Conservation (phyloP, 2,888 invertebrate genomes). For the Drosophila koepferae region DNA sequence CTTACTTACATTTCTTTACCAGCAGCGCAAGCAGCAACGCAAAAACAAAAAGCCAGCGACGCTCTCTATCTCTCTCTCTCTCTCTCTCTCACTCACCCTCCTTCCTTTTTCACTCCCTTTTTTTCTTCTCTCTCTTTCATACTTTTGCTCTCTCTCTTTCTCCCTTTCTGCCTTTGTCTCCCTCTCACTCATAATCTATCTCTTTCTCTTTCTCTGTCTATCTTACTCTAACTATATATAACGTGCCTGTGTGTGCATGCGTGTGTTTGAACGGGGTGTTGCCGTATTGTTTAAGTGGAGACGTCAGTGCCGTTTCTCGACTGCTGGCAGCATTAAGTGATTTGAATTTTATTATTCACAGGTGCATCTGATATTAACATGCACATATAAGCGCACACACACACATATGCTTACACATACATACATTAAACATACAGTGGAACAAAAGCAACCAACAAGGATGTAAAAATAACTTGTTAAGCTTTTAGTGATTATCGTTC, state of each 20-base stretch:
- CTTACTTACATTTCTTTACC: constrained; percentile 17
- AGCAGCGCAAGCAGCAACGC: constrained; percentile 6
- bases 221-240: constrained; percentile 11
- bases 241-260: constrained; percentile 2
- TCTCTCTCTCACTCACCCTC: not conserved
- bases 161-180: constrained; percentile 9
- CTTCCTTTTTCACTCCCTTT: constrained; percentile 3
- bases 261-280: constrained; percentile 68
- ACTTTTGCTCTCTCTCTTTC: not conserved
- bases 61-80: not conserved
- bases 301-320: constrained; percentile 41
- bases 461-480: not conserved
- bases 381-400: not conserved
- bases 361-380: constrained; percentile 59
- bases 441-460: not conserved
- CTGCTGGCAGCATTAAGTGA: constrained; percentile 76
- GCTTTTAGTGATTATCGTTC: not conserved
- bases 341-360: constrained; percentile 82
- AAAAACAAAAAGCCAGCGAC: constrained; percentile 17
- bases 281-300: constrained; percentile 70
- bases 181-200: constrained; percentile 5
- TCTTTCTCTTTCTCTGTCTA: not conserved
- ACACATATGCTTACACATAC: constrained; percentile 13
- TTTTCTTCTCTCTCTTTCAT: not conserved
- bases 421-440: constrained; percentile 30